A percentile compares a stretch with the other conserved stretches of the same genome.
Evolutionary conservation across 2,797 vertebrate genomes (phyloP).

Genomic region (Jordanella pulchra): DNA sequence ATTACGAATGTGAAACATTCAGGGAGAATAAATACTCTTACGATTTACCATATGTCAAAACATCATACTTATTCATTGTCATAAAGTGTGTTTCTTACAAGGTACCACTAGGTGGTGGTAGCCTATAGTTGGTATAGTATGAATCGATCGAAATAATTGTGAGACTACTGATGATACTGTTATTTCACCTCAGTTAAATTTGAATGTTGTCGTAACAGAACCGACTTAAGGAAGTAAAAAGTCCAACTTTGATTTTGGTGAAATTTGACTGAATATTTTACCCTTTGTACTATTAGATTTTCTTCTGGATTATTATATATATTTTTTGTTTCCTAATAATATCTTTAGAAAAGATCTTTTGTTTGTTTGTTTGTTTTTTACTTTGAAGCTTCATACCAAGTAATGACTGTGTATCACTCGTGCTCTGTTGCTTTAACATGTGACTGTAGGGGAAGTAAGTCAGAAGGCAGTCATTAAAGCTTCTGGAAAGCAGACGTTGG

Average conservation of each 20-base stretch:
- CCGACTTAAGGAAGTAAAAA: not conserved
- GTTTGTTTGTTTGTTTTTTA: too few species aligned
- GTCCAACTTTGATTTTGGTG: not conserved
- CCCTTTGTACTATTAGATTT: not conserved
- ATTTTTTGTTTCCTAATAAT: not conserved
- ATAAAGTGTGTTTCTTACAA: constrained; percentile 15
- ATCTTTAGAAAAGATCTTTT: too few species aligned
- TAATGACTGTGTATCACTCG: not conserved
- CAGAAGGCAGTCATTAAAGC: constrained; percentile 19
- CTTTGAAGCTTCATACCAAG: constrained; percentile 4
- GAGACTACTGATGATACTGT: not conserved
- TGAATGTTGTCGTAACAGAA: not conserved
- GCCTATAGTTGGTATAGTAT: not conserved
- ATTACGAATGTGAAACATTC: not conserved
- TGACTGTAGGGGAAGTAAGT: constrained; percentile 61
- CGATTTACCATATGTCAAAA: not conserved
- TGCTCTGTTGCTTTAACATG: constrained; percentile 25
- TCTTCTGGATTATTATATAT: not conserved
- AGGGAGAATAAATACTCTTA: not conserved
- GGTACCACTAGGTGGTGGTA: constrained; percentile 61
- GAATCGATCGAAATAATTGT: not conserved
- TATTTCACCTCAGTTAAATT: not conserved
- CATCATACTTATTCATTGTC: not conserved
- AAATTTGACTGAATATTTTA: not conserved
- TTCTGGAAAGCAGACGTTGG: constrained; percentile 20